Percentiles rank a stretch among this genome's conserved stretches.
phyloP scores from a whole-genome alignment of 2,797 vertebrate genomes.

The Podarcis lilfordi region DNA sequence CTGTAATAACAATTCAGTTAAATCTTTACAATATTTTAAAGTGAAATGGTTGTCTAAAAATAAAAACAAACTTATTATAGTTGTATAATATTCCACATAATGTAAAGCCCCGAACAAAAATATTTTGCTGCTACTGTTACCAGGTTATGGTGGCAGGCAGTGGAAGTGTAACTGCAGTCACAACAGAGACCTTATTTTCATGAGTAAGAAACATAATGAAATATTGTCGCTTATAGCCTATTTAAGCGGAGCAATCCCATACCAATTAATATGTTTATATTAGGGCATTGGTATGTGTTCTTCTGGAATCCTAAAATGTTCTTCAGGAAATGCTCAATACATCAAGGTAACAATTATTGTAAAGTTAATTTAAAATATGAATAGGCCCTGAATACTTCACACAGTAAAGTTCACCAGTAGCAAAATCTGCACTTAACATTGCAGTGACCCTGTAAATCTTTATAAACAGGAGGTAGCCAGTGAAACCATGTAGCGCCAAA shows the following conservation, averaged over 20 bases:
- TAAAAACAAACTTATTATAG: slow-evolving; percentile 4
- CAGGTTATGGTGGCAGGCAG: background rate
- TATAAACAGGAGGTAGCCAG: slow-evolving; percentile 7
- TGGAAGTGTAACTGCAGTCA: background rate
- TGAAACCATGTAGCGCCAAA: slow-evolving; percentile 4
- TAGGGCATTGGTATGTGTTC: slow-evolving; percentile 5
- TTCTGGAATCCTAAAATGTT: slow-evolving; percentile 8
- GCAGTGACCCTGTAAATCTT: slow-evolving; percentile 36
- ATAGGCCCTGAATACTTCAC: slow-evolving; percentile 26
- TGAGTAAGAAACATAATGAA: background rate
- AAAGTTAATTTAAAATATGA: slow-evolving; percentile 34
- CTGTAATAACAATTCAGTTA: slow-evolving; percentile 12
- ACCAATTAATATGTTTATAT: slow-evolving; percentile 13
- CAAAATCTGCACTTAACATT: slow-evolving; percentile 31
- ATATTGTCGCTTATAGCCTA: slow-evolving; percentile 22
- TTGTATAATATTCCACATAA: background rate
- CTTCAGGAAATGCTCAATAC: slow-evolving; percentile 7
- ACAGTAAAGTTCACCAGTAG: slow-evolving; percentile 18
- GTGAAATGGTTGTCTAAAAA: slow-evolving; percentile 5
- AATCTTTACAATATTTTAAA: background rate
- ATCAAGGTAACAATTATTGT: slow-evolving; percentile 3
- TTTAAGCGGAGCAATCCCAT: background rate
- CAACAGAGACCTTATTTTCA: background rate
- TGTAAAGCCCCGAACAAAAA: background rate
- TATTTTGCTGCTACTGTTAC: background rate